Conservation (phyloP, 2,888 invertebrate species). For the Dioctria rufipes region DNA sequence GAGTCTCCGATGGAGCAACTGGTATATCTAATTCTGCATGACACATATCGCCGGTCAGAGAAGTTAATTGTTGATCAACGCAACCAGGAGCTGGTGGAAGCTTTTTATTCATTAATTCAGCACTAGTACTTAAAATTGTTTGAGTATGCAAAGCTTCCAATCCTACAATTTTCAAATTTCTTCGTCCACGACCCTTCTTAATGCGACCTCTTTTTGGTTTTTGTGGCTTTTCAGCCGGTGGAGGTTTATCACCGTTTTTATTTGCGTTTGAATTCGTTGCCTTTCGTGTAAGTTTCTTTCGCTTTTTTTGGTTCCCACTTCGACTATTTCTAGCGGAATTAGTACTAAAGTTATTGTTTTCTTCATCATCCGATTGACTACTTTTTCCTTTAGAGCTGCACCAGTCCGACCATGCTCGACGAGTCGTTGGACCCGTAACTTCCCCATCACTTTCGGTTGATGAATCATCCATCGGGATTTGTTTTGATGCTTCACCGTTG, state of each 20-base stretch:
- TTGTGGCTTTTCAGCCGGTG: slow-evolving; percentile 58
- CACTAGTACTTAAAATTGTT: slow-evolving; percentile 88
- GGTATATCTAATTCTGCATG: slow-evolving; percentile 90
- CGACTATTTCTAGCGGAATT: slow-evolving; percentile 62
- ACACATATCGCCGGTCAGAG: slow-evolving; percentile 80
- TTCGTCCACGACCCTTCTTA: slow-evolving; percentile 79
- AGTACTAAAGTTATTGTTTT: slow-evolving; percentile 70
- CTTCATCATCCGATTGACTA: slow-evolving; percentile 77
- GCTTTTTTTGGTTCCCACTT: slow-evolving; percentile 67
- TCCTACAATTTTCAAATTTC: slow-evolving; percentile 85
- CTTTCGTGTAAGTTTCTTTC: slow-evolving; percentile 70
- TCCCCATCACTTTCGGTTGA: slow-evolving; percentile 68
- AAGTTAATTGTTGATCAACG: slow-evolving; percentile 90
- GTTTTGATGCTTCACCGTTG: slow-evolving; percentile 65
- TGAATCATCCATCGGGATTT: slow-evolving; percentile 63
- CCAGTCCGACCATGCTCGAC: slow-evolving; percentile 84
- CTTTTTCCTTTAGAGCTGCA: slow-evolving; percentile 76
- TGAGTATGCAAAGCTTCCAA: slow-evolving; percentile 91
- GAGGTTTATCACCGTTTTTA: slow-evolving; percentile 61
- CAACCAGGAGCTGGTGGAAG: slow-evolving; percentile 92
- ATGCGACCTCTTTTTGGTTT: slow-evolving; percentile 73
- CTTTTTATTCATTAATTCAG: slow-evolving; percentile 80
- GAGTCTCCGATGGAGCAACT: slow-evolving; percentile 82
- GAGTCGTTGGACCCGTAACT: slow-evolving; percentile 78
- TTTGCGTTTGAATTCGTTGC: slow-evolving; percentile 67